A percentile compares a stretch with the other conserved stretches of the same genome.
These are phyloP conservation scores for Oreochromis tanganicae DNA, from an alignment of 2,113 vertebrate species.

Conservation along the genomic window DNA sequence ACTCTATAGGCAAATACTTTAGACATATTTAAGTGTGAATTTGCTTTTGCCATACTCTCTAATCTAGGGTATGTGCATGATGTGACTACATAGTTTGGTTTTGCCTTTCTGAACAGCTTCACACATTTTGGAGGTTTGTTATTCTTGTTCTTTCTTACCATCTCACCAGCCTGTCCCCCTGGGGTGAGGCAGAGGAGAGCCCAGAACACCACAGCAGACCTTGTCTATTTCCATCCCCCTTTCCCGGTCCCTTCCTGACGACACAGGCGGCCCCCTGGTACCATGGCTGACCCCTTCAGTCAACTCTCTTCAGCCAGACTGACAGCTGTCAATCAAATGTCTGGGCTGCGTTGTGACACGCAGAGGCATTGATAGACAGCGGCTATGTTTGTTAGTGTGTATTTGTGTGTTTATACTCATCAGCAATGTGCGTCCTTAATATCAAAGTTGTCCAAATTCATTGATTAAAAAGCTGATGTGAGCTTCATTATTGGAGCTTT, in stretches of 20 bases:
- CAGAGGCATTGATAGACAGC: constrained; percentile 26
- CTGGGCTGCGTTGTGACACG: constrained; percentile 11
- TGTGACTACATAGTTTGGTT: neutral
- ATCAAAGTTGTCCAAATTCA: neutral
- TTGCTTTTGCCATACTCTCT: neutral
- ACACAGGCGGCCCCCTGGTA: constrained; percentile 22
- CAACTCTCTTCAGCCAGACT: constrained; percentile 46
- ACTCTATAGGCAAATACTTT: constrained; percentile 1
- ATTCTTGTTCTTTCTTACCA: neutral
- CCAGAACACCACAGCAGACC: constrained; percentile 31
- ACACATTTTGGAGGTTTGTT: neutral
- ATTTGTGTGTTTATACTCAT: neutral
- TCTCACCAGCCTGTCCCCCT: constrained; percentile 24
- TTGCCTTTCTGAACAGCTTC: neutral
- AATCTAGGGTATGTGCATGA: neutral
- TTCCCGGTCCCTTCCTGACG: neutral
- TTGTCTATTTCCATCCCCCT: constrained; percentile 47
- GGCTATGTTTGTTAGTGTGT: neutral
- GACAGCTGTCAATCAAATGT: constrained; percentile 56
- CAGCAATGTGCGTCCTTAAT: neutral
- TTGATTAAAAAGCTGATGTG: neutral
- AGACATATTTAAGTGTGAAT: neutral
- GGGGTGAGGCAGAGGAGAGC: constrained; percentile 23
- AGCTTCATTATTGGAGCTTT: neutral
- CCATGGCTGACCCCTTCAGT: constrained; percentile 49